A percentile compares a stretch with the other conserved stretches of the same genome.
phyloP scores from a whole-genome alignment of 2,113 vertebrate species.

The Turdus rufiventris region DNA sequence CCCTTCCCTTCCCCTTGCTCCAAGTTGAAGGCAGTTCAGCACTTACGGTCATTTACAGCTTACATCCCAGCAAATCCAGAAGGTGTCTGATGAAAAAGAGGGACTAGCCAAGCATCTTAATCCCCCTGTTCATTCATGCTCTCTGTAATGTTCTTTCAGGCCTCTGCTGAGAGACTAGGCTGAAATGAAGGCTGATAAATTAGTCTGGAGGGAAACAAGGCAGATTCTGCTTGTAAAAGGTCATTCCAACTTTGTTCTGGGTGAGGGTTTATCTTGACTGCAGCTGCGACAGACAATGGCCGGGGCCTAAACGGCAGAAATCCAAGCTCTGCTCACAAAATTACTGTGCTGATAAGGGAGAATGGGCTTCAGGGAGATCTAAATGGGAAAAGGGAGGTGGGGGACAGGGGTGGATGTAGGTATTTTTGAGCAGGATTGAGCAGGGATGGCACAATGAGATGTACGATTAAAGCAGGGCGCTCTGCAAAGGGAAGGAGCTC shows the following conservation, averaged over 20 bases:
- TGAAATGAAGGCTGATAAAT: conserved; percentile 82
- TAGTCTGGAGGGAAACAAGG: conserved; percentile 84
- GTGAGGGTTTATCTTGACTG: conserved; percentile 96
- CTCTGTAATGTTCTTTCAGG: conserved; percentile 74
- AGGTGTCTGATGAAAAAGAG: conserved; percentile 77
- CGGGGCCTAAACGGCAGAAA: conserved; percentile 89
- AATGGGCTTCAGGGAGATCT: conserved; percentile 86
- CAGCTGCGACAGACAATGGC: conserved; percentile 91
- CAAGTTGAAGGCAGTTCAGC: conserved; percentile 30
- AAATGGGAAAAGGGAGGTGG: conserved; percentile 77
- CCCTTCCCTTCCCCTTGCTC: neutral
- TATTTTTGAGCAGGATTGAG: conserved; percentile 62
- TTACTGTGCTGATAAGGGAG: conserved; percentile 89
- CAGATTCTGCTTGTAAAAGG: conserved; percentile 92
- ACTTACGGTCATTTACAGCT: conserved; percentile 56
- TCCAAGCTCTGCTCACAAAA: conserved; percentile 90
- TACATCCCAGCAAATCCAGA: conserved; percentile 54
- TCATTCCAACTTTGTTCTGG: conserved; percentile 96
- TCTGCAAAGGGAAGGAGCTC: neutral
- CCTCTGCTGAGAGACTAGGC: conserved; percentile 72
- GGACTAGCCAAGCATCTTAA: conserved; percentile 83
- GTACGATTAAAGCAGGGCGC: conserved; percentile 53
- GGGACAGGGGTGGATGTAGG: conserved; percentile 52
- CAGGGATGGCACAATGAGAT: conserved; percentile 67
- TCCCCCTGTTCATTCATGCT: conserved; percentile 81